Conservation (phyloP, 1,140 invertebrate genomes). For the Palaemon carinicauda region DNA sequence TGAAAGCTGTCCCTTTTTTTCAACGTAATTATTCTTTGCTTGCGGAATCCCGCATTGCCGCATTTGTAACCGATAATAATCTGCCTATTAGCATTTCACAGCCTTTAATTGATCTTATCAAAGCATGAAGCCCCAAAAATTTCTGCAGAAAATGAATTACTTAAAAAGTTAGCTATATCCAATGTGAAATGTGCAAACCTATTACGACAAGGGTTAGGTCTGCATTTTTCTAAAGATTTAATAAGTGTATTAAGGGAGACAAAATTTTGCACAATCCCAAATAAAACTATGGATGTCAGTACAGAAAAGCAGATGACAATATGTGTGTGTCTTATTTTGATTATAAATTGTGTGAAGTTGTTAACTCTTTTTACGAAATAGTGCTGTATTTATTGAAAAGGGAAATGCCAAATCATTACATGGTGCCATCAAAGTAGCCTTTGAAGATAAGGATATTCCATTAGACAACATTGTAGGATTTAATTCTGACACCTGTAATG, state of each 20-base stretch:
- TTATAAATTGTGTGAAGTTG: conserved; percentile 5
- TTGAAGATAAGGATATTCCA: conserved; percentile 18
- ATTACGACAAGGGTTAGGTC: background rate
- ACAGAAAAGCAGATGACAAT: too few species aligned
- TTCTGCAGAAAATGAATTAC: background rate
- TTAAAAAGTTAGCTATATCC: background rate
- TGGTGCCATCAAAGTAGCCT: conserved; percentile 15
- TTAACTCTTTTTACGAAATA: conserved; percentile 19
- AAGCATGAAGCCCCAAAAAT: background rate
- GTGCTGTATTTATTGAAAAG: conserved; percentile 9
- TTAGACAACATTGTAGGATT: conserved; percentile 10
- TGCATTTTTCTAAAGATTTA: conserved; percentile 13
- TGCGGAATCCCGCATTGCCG: conserved; percentile 3
- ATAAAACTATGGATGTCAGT: conserved; percentile 9
- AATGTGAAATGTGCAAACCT: background rate
- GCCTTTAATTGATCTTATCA: conserved; percentile 23
- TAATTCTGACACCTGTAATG: background rate
- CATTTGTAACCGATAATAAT: conserved; percentile 25
- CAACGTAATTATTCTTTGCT: background rate
- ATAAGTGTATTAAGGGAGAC: background rate
- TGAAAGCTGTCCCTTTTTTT: background rate
- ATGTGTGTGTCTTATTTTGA: too few species aligned
- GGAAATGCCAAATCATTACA: conserved; percentile 10
- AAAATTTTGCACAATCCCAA: background rate
- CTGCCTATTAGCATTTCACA: conserved; percentile 16